Base-by-base conservation (phyloP, 53 echinoderm and acorn worm genomes). In the Stichopus horrens region DNA sequence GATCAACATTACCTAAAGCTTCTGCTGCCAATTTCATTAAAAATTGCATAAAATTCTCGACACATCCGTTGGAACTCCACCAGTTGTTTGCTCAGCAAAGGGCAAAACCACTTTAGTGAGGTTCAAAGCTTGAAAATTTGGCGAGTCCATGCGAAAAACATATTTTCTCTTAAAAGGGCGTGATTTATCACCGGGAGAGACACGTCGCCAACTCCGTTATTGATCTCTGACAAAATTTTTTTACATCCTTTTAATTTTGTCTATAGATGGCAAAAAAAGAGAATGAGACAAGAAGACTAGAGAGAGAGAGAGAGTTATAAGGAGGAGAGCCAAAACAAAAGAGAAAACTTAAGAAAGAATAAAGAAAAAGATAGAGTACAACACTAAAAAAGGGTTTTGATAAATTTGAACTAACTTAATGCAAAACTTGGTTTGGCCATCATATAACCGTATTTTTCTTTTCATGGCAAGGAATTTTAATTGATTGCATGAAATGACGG, bases 101-200 rank as follows among this genome's bases (percentile, higher is more conserved):
- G 81, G 81, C 81, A 81, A 81, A 81, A 81, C 81, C 81, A 81
- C 81, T 81, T 81, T 81, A 58, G 81, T 81, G 81, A 81, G 81
- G 81, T 81, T 81, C 81, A 81, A 81, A 81, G 81, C 56, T 58
- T 81, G 81, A 81, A 57, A 81, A 81, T 21, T 16, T 56, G 57
- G 57, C 56, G 81, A 58, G 81, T 81, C 58, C 53, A 56, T 57
- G 81, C 21, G 81, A 81, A 81, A 81, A 81, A 81, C 81, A 81
- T 81, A 81, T 81, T 81, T 81, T 71, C 56, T 81, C 81, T 81
- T 81, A 81, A 81, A 81, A 81, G 81, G 81, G 57, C 56, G 81
- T 81, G 81, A 81, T 81, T 81, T 81, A 81, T 81, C 81, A 81
- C 57, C 81, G 57, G 58, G 57, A 57, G 71, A 81, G 81, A 54